Percentiles rank a stretch among this genome's conserved stretches.
These are phyloP conservation scores for Gambusia affinis DNA, from an alignment of 2,113 vertebrate species.

Conservation along the genomic window DNA sequence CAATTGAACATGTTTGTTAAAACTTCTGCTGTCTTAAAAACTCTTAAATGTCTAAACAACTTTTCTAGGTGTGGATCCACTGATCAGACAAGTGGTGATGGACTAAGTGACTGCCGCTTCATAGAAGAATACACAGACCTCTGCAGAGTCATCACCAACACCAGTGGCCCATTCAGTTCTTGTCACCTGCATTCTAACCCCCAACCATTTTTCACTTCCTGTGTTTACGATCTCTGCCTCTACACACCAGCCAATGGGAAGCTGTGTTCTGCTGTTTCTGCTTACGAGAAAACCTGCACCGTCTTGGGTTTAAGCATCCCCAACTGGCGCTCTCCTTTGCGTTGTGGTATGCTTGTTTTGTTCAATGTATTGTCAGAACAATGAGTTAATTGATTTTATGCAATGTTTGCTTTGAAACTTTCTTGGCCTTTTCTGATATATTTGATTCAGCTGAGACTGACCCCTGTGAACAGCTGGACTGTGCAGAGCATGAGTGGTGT, in stretches of 20 bases:
- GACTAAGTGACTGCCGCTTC: slow-evolving; percentile 14
- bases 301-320: slow-evolving; percentile 33
- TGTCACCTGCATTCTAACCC: slow-evolving; percentile 56
- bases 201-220: slow-evolving; percentile 36
- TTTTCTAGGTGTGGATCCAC: slow-evolving; percentile 52
- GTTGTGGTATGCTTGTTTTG: slow-evolving; percentile 52
- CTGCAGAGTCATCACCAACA: slow-evolving; percentile 67
- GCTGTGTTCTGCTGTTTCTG: slow-evolving; percentile 62
- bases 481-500: slow-evolving; percentile 74
- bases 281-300: slow-evolving; percentile 60
- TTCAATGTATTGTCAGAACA: neutral
- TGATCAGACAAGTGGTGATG: neutral
- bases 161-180: slow-evolving; percentile 57
- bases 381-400: neutral
- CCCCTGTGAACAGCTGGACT: slow-evolving; percentile 65
- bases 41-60: neutral
- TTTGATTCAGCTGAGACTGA: slow-evolving; percentile 15
- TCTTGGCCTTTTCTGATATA: neutral
- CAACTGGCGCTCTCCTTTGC: slow-evolving; percentile 53
- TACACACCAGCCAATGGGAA: slow-evolving; percentile 57
- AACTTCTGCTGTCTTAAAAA: neutral
- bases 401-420: slow-evolving; percentile 7
- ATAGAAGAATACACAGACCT: slow-evolving; percentile 55
- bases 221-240: slow-evolving; percentile 67
- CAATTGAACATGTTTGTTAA: neutral